These are phyloP conservation scores for Sitta carolinensis DNA, from an alignment of 2,797 vertebrate species.

Conservation along the genomic window DNA sequence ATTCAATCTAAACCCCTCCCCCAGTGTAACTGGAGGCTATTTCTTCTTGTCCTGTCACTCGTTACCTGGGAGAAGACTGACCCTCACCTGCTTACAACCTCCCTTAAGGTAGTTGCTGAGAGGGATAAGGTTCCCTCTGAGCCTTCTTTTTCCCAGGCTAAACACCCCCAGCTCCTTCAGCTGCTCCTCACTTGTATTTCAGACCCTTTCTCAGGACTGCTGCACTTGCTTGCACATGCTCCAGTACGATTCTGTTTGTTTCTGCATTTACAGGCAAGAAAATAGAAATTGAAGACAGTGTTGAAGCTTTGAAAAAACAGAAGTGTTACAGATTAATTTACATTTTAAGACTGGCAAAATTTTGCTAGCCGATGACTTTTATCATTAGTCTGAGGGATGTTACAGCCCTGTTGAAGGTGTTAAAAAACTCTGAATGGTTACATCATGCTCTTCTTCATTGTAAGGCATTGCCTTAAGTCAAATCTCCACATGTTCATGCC, in stretches of 20 bases:
- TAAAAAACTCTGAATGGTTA: not conserved
- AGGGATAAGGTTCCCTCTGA: not conserved
- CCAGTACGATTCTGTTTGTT: rapidly evolving
- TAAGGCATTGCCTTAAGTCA: not conserved
- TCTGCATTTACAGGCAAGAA: not conserved
- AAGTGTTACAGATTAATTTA: not conserved
- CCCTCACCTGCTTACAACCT: not conserved
- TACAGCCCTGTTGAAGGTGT: not conserved
- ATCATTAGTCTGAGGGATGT: not conserved
- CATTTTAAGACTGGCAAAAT: not conserved
- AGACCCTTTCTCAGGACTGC: not conserved
- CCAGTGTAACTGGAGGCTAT: not conserved
- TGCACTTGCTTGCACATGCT: not conserved
- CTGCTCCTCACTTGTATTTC: not conserved
- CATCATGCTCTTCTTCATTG: not conserved
- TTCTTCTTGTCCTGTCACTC: not conserved
- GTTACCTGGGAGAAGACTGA: not conserved
- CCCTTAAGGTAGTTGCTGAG: not conserved
- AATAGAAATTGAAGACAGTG: not conserved
- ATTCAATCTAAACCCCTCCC: not conserved
- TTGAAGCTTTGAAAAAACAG: not conserved
- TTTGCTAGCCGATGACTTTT: not conserved
- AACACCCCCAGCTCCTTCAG: not conserved
- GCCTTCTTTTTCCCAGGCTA: not conserved
- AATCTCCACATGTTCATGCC: not conserved